Percentiles rank a stretch among this genome's conserved stretches.
Conservation (phyloP, 2,113 vertebrate species). For the Microcebus jonahi region DNA sequence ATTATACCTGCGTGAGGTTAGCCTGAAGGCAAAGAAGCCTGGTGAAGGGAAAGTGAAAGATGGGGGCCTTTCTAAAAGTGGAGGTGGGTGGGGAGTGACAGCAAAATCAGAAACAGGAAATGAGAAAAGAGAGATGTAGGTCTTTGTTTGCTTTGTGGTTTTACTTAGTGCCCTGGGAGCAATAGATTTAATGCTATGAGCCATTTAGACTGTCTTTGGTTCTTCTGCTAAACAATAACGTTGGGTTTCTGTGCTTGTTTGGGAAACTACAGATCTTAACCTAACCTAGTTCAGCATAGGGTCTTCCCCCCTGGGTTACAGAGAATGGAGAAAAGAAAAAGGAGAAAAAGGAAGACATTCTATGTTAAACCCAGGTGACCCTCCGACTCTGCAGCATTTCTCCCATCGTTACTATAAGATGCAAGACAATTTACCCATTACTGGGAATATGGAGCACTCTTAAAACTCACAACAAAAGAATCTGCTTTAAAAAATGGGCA, state of each 20-base stretch:
- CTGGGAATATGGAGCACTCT: background rate
- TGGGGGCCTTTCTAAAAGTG: background rate
- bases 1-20: background rate
- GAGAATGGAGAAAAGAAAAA: background rate
- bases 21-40: background rate
- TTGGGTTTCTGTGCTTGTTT: background rate
- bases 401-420: background rate
- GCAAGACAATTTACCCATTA: background rate
- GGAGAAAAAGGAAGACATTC: background rate
- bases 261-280: background rate
- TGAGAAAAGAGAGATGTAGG: background rate
- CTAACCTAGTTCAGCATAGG: background rate
- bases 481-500: background rate
- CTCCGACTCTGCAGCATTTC: background rate
- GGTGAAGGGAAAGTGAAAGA: background rate
- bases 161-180: background rate
- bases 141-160: background rate
- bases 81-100: background rate
- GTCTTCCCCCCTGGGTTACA: background rate
- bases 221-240: background rate
- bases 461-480: background rate
- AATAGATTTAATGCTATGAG: conserved; percentile 7
- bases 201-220: background rate
- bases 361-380: background rate
- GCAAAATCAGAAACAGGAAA: conserved; percentile 30